A percentile compares a stretch with the other conserved stretches of the same genome.
Evolutionary conservation across 2,888 invertebrate genomes (phyloP).

Genomic region (Itoplectis maculator): DNA sequence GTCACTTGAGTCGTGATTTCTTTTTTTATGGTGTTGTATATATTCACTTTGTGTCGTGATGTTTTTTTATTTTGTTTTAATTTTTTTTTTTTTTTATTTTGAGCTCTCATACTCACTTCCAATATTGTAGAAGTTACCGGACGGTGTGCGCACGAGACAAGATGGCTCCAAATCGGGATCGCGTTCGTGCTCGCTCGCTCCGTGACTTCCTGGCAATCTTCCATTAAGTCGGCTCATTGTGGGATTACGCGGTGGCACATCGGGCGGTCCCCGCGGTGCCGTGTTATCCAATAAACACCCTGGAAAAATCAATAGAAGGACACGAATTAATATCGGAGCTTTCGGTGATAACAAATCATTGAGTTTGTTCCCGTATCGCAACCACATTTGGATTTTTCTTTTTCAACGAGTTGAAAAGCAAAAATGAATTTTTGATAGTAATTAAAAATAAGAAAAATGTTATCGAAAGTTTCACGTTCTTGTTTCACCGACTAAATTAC

Average conservation of each 20-base stretch:
- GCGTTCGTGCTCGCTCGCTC: constrained; percentile 82
- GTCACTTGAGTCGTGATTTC: constrained; percentile 2
- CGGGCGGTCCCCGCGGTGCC: constrained; percentile 90
- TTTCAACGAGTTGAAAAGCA: too few relatives aligned
- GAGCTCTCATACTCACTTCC: constrained; percentile 88
- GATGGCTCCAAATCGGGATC: constrained; percentile 96
- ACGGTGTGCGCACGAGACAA: constrained; percentile 95
- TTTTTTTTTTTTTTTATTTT: not conserved
- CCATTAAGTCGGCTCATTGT: constrained; percentile 97
- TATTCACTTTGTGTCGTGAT: not conserved
- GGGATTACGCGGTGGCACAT: constrained; percentile 96
- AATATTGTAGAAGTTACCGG: constrained; percentile 95
- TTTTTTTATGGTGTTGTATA: not conserved
- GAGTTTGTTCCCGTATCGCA: too few relatives aligned
- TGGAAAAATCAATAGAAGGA: constrained; percentile 85
- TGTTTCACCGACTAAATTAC: too few relatives aligned
- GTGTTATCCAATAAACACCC: constrained; percentile 95
- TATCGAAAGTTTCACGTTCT: too few relatives aligned
- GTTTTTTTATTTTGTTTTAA: not conserved
- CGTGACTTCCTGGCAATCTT: constrained; percentile 89
- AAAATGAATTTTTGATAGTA: too few relatives aligned
- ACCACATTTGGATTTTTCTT: too few relatives aligned
- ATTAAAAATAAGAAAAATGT: too few relatives aligned
- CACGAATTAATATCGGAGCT: constrained; percentile 52
- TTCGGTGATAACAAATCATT: not conserved